Evolutionary conservation across 2,888 invertebrate species (phyloP), one percentile per base, ranked within the genome.

Genomic region (Eilema griseolum): DNA sequence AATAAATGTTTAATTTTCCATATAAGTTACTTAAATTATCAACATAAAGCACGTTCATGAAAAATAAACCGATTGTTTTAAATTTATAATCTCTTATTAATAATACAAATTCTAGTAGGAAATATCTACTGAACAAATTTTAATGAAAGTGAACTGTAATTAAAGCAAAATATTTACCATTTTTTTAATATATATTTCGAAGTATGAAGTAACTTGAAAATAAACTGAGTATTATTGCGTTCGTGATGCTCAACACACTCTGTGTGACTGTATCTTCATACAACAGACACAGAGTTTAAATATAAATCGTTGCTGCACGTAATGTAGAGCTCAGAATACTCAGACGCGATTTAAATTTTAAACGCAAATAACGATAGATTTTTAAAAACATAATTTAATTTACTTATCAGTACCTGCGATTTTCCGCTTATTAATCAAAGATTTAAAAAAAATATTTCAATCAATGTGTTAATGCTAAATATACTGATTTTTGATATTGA

Each of bases 251-350:
- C 46, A 52, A 62, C 73, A 75, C 72, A 81, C 75, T 84, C 83
- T 87, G 57, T 57, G 20, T 23, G 66, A 66, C 56, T 66, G 86
- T 85, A 77, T 71, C 69, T 75, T 57, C 73, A 70, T 82, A 79
- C 79, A 75, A 76, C 24, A 41, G 26, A 67, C 64, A 66, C 80
- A 71, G 73, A 61, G 76, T 83, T 79, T 88, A 87, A 87, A 87
- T 88, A 86, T 80, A 61, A 74, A 66, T 69, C 66, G 57, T 63
- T 24, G 24, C 20, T 57, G 33, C 20, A 20, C 41, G 12, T 31
- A 65, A 8, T 37, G 33, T 33, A 66, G 57, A 66, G 33, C 24
- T 57, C 4, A 20, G 65, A 57, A 66, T 5, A 10, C 23, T 24
- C 20, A 66, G 66, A 66, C 31, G 7, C 52, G 52, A 2, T n/a